Evolutionary conservation across 2,113 vertebrate species (phyloP), one percentile per base, ranked within the genome.

Genomic region (Anser cygnoides): DNA sequence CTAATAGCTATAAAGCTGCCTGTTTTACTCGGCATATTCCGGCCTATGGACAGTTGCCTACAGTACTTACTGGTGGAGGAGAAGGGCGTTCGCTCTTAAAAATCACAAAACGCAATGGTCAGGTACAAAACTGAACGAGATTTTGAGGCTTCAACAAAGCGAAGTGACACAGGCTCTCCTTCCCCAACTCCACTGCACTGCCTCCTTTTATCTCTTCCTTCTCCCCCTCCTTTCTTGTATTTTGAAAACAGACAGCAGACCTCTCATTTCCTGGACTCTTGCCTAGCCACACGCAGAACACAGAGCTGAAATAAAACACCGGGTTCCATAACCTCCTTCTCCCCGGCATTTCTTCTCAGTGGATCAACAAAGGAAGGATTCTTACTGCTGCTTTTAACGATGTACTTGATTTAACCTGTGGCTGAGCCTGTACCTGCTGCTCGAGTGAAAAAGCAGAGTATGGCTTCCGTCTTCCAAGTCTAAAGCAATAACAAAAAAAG

Each of bases 71-170:
- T 28, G 35, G 13, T 12, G 20, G 16, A 10, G 5, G 12, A 20
- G 23, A 20, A 4, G 3, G 22, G 6, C 1, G 20, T 10, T 35
- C 44, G 0, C 6, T 9, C 28, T 33, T 22, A 55, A 39, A 1
- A 1, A 46, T 46, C 59, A n/a, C 57, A 72, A 82, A 70, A 70
- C 9, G 29, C 17, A 39, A 6, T 25, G 6, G 13, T 21, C 2
- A 21, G 39, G 16, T 43, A 43, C 20, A 71, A 85, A 79, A 73
- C 9, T 28, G 9, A 87, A 39, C 10, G 6, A 21, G 15, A 6
- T 18, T 7, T 66, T 16, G 35, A 10, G 23, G 55, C 35, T 6
- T 62, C 31, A 25, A 28, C 52, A 55, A 39, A n/a, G 23, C 22
- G 7, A 25, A 58, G 19, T 2, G 44, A 21, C 54, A 18, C 21